Base-by-base conservation (phyloP, 2,888 invertebrate genomes). In the Serrognathus titanus region DNA sequence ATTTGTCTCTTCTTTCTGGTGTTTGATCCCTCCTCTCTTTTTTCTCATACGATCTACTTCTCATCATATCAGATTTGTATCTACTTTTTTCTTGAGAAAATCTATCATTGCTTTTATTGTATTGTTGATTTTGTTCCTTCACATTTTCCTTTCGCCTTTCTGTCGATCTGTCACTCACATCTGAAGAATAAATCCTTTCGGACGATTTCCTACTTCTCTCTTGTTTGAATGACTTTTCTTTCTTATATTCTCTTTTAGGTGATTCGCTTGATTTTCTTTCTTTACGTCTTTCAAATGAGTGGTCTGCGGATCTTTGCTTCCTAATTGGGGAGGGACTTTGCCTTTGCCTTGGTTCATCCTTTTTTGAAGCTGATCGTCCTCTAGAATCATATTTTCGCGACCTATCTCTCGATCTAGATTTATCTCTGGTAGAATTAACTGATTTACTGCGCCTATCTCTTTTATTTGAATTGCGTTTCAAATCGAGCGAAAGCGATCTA, bases 401-500 rank as follows among this genome's bases (percentile, higher is more conserved):
- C 43, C 35, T 47, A 37, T 52, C 46, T 48, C 11, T 52, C 12
- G 47, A 35, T 52, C 12, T 36, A 2, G 51, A 47, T 53, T 10
- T 39, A 31, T 40, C 41, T 41, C 46, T 51, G 3, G 53, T 45
- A 31, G 59, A 58, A 12, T 55, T 37, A 52, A 10, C 11, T 1
- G 45, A 39, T 41, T 39, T 52, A 37, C 51, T 59, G 50, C 51
- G 24, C 10, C 35, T 43, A 16, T 35, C 37, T 40, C 37, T 38
- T 50, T 8, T 48, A 48, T n/a, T 57, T 12, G 35, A 37, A 52
- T 37, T 57, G 13, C 48, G 24, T 31, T 31, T 31, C 24, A 31
- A 31, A 75, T 73, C 63, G 76, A 69, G 62, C 75, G 65, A 55
- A 71, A 65, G 62, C 75, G 71, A 66, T 72, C 51, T 31, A 63